These are phyloP conservation scores for Rotaria magnacalcarata DNA, from an alignment of 2,888 invertebrate species.

Conservation along the genomic window DNA sequence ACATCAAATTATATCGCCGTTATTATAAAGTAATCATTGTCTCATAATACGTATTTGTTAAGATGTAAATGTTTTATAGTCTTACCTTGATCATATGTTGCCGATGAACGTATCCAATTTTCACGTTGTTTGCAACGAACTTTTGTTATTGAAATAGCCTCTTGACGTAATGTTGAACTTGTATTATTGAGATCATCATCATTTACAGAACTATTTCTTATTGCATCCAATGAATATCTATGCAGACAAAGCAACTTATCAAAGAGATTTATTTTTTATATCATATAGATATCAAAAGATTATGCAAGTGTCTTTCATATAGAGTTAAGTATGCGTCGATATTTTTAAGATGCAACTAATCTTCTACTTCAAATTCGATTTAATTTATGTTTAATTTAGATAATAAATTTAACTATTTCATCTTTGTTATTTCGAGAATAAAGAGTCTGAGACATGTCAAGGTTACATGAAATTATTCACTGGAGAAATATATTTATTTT, in stretches of 20 bases:
- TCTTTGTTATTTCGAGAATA: not conserved
- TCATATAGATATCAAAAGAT: not conserved
- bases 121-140: conserved; percentile 18
- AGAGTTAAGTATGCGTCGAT: not conserved
- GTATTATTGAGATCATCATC: not conserved
- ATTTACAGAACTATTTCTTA: not conserved
- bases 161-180: conserved; percentile 4
- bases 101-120: not conserved
- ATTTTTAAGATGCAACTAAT: not conserved
- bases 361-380: not conserved
- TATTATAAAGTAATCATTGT: not conserved
- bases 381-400: not conserved
- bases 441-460: too few species aligned
- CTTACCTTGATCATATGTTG: not conserved
- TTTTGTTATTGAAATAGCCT: conserved; percentile 8
- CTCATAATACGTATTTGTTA: not conserved
- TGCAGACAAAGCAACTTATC: not conserved
- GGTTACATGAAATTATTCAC: not conserved
- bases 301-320: not conserved
- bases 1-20: not conserved
- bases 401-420: not conserved
- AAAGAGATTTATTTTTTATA: not conserved
- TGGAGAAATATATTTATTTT: not conserved
- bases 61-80: not conserved
- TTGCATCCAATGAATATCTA: not conserved